These are phyloP conservation scores for Tetraodon nigroviridis DNA, from an alignment of 2,113 vertebrate genomes.

Conservation along the genomic window DNA sequence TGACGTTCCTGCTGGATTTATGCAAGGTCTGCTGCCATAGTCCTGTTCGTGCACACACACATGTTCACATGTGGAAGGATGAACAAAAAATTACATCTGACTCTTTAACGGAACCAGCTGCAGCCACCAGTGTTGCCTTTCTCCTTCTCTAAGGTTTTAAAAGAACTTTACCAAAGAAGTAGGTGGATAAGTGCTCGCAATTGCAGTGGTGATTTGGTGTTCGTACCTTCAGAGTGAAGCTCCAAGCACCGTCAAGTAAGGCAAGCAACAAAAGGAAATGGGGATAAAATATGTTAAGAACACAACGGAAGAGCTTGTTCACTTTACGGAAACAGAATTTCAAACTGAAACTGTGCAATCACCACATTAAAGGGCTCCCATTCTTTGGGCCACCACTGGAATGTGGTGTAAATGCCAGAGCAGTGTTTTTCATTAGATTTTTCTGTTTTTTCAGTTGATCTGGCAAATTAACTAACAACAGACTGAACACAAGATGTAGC, in stretches of 20 bases:
- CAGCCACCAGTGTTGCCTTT: constrained; percentile 44
- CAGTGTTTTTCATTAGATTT: constrained; percentile 75
- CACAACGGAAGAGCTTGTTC: constrained; percentile 64
- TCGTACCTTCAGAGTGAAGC: constrained; percentile 36
- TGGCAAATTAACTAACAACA: constrained; percentile 78
- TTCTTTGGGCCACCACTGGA: constrained; percentile 70
- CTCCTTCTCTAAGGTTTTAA: constrained; percentile 13
- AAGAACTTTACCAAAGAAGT: constrained; percentile 28
- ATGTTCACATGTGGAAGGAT: constrained; percentile 19
- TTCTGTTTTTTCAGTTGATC: constrained; percentile 72
- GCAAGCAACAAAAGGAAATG: constrained; percentile 65
- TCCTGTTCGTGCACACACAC: constrained; percentile 30
- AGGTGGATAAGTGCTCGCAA: constrained; percentile 43
- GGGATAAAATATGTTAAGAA: constrained; percentile 55
- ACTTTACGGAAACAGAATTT: constrained; percentile 72
- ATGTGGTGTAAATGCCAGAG: constrained; percentile 66
- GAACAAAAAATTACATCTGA: constrained; percentile 22
- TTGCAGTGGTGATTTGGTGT: constrained; percentile 35
- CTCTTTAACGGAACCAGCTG: constrained; percentile 47
- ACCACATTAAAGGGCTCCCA: constrained; percentile 75
- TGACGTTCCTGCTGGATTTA: constrained; percentile 54
- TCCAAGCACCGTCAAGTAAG: constrained; percentile 54
- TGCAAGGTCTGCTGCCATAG: constrained; percentile 46
- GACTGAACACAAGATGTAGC: constrained; percentile 72
- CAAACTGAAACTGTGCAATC: constrained; percentile 70